Base-by-base conservation (phyloP, 1,140 invertebrate species). In the Danaus plexippus region DNA sequence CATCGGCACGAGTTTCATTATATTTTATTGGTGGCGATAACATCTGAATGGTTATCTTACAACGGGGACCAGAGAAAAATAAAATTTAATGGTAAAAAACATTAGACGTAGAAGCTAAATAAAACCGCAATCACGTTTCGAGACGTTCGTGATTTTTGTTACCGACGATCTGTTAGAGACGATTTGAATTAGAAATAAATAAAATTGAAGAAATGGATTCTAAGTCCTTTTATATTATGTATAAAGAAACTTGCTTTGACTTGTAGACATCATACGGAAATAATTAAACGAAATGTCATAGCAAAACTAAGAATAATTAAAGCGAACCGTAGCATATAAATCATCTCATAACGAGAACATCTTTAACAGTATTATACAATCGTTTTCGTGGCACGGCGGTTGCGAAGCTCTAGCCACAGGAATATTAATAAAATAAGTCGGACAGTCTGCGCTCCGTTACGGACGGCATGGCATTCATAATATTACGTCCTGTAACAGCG, bases 371-470 rank as follows among this genome's bases (percentile, higher is more conserved):
- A 56, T 56, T 56, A 50, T 49, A 56, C 47, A 47, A 56, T 41
- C 47, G 22, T 1, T 13, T n/a, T 40, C 22, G 47, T 42, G 47
- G 41, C 49, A 43, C 12, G 57, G 47, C 50, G 46, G 15, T 55
- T 57, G 55, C 54, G 41, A 44, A 59, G 58, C 64, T 43, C 41
- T 59, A 63, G 59, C 64, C 64, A 47, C 64, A 66, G 57, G 60
- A 63, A 59, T 63, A 66, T 66, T 55, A 59, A 65, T 65, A 61
- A 58, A 63, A 56, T 54, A 57, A 55, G 57, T 64, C 57, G 65
- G 51, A 56, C 52, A 41, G 51, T 54, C 52, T 53, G 47, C 54
- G 61, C 52, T 56, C 43, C 43, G 43, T 9, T 53, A 48, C 56
- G 41, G 32, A 46, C 49, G 47, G 60, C 57, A 59, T 51, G 44